Evolutionary conservation across 2,888 invertebrate genomes (phyloP).

Genomic region (Phengaris arion): DNA sequence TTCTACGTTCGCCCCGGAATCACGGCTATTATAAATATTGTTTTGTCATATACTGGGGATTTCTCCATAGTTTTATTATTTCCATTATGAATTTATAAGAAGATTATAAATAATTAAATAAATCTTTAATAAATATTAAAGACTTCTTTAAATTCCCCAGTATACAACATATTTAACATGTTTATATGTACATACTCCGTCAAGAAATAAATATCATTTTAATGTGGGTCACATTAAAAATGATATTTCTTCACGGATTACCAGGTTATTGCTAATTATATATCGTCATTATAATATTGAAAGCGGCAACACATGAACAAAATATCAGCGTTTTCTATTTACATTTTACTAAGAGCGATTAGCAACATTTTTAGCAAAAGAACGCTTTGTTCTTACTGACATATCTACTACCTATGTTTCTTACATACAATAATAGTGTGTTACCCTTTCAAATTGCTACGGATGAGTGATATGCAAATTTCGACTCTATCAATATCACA

Average conservation of each 20-base stretch:
- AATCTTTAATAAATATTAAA: background rate
- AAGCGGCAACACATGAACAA: background rate
- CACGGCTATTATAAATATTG: constrained; percentile 54
- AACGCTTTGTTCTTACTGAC: background rate
- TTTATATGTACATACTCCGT: background rate
- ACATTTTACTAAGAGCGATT: background rate
- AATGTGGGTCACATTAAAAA: background rate
- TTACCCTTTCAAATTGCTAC: background rate
- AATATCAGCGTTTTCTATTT: background rate
- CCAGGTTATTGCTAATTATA: background rate
- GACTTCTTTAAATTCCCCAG: background rate
- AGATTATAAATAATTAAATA: background rate
- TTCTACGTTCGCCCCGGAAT: constrained; percentile 51
- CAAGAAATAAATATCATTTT: background rate
- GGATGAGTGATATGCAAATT: background rate
- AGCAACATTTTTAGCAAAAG: background rate
- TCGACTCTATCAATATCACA: background rate
- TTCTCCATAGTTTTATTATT: background rate
- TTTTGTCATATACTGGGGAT: constrained; percentile 17
- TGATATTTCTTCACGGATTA: background rate
- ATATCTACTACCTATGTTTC: background rate
- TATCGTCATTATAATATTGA: background rate
- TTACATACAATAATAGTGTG: background rate
- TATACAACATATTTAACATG: background rate
- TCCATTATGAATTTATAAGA: background rate